Percentiles rank a stretch among this genome's conserved stretches.
These are phyloP conservation scores for Montipora cactus DNA, from an alignment of 64 coral and sea anemone genomes.

Conservation along the genomic window DNA sequence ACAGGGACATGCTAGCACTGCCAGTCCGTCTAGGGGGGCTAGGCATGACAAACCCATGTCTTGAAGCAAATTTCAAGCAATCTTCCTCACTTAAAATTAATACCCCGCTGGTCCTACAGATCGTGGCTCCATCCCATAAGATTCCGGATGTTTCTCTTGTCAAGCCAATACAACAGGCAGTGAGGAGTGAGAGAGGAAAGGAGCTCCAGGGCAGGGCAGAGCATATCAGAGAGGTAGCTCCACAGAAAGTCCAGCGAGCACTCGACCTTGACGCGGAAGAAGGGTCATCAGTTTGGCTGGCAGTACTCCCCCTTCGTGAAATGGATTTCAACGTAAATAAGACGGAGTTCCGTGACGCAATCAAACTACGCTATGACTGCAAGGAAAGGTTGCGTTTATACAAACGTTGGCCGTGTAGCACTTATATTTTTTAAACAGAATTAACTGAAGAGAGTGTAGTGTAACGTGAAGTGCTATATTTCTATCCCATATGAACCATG, in stretches of 20 bases:
- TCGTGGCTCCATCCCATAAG: conserved; percentile 26
- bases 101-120: conserved; percentile 29
- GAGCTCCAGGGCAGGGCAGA: conserved; percentile 10
- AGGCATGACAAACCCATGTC: too few relatives aligned
- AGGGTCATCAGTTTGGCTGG: conserved; percentile 34
- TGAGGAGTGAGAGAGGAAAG: conserved; percentile 15
- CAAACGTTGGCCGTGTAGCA: too few relatives aligned
- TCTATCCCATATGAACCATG: too few relatives aligned
- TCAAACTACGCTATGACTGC: too few relatives aligned
- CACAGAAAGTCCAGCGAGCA: neutral
- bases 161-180: conserved; percentile 18
- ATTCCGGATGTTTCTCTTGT: conserved; percentile 26
- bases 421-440: too few relatives aligned
- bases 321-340: neutral
- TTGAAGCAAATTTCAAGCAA: too few relatives aligned
- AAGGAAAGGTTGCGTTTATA: too few relatives aligned
- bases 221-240: neutral
- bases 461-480: too few relatives aligned
- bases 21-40: too few relatives aligned
- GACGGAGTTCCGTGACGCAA: too few relatives aligned
- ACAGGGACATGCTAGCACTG: too few relatives aligned
- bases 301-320: neutral
- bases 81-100: conserved; percentile 33
- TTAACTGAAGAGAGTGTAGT: too few relatives aligned
- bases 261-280: conserved; percentile 33